A percentile compares a stretch with the other conserved stretches of the same genome.
These are phyloP conservation scores for Lasioglossum leucozonium DNA, from an alignment of 2,888 invertebrate species.

Conservation along the genomic window DNA sequence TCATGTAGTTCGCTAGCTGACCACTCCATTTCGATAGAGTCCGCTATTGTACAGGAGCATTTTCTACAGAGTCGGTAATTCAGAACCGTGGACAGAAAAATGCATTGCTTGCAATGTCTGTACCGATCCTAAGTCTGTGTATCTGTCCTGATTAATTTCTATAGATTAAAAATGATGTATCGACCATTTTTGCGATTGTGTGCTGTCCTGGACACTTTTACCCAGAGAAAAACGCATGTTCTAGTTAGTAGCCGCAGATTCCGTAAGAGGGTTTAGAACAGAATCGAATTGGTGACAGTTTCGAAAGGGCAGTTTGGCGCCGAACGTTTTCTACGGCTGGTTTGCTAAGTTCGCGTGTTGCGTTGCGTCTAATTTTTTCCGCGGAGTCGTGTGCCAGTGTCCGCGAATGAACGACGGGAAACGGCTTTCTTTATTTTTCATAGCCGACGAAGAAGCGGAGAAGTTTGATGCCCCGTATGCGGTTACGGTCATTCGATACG, in stretches of 20 bases:
- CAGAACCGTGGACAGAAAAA: no score
- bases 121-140: no score
- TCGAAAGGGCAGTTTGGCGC: constrained; percentile 67
- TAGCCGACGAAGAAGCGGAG: neutral
- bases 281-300: constrained; percentile 35
- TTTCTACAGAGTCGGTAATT: no score
- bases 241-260: constrained; percentile 34
- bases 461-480: constrained; percentile 25
- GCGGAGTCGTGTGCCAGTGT: neutral
- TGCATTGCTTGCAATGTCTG: no score
- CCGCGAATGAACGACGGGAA: neutral
- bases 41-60: no score
- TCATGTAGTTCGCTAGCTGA: no score
- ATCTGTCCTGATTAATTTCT: neutral
- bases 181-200: neutral
- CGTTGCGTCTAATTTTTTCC: neutral
- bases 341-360: neutral
- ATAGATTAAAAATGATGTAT: neutral
- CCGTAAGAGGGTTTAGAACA: constrained; percentile 45
- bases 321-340: constrained; percentile 44
- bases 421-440: neutral
- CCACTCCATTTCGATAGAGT: no score
- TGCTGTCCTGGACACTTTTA: neutral
- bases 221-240: neutral
- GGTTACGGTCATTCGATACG: constrained; percentile 33